A percentile compares a stretch with the other conserved stretches of the same genome.
These are phyloP conservation scores for Drosophila tristis DNA, from an alignment of 1,140 invertebrate genomes.

Conservation along the genomic window DNA sequence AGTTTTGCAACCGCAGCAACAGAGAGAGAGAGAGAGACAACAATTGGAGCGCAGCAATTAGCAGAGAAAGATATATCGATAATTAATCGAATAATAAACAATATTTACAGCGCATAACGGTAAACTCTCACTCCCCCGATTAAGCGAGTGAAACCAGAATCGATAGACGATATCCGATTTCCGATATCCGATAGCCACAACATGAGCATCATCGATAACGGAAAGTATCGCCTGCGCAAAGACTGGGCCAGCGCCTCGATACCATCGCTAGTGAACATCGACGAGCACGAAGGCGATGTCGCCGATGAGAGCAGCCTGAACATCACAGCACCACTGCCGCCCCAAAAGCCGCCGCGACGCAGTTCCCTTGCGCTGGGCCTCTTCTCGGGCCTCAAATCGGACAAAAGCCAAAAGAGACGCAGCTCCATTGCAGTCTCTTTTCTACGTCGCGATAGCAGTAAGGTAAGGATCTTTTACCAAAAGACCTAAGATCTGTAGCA, in stretches of 20 bases:
- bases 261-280: conserved; percentile 83
- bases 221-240: conserved; percentile 82
- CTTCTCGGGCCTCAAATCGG: conserved; percentile 71
- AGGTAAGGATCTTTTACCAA: conserved; percentile 51
- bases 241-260: conserved; percentile 84
- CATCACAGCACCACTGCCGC: conserved; percentile 68
- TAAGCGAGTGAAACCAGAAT: conserved; percentile 6
- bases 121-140: conserved; percentile 26
- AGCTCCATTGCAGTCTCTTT: conserved; percentile 82
- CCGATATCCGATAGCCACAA: conserved; percentile 27
- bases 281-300: conserved; percentile 75
- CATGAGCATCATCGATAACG: conserved; percentile 79
- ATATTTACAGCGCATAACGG: conserved; percentile 60
- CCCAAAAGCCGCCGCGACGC: conserved; percentile 79
- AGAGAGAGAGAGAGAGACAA: conserved; percentile 10
- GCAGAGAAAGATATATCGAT: conserved; percentile 27
- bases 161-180: conserved; percentile 2
- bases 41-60: conserved; percentile 63
- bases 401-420: conserved; percentile 80
- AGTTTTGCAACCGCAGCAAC: conserved; percentile 46
- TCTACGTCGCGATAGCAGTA: conserved; percentile 78
- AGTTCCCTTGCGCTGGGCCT: conserved; percentile 80
- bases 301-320: conserved; percentile 60
- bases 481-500: neutral
- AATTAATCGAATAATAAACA: conserved; percentile 43